A percentile compares a stretch with the other conserved stretches of the same genome.
Evolutionary conservation across 2,888 invertebrate genomes (phyloP).

Genomic region (Anoplius nigerrimus): DNA sequence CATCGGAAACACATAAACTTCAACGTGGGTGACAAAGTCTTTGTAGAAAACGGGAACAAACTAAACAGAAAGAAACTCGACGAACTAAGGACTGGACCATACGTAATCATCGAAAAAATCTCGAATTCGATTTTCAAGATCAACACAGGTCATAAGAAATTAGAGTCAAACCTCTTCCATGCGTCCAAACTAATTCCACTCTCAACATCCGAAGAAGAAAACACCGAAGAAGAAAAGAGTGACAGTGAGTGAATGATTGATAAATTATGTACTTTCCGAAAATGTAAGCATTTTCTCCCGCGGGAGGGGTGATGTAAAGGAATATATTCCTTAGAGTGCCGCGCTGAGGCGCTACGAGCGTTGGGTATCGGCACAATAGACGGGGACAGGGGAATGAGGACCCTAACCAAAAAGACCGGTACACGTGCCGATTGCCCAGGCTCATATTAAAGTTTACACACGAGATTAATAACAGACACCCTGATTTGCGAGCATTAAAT

Average conservation of each 20-base stretch:
- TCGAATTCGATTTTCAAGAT: slow-evolving; percentile 35
- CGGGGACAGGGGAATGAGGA: too few species aligned
- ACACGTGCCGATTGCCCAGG: too few species aligned
- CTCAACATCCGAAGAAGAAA: background rate
- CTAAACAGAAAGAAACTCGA: slow-evolving; percentile 45
- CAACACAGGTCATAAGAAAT: slow-evolving; percentile 37
- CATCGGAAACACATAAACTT: slow-evolving; percentile 30
- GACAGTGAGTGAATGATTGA: slow-evolving; percentile 32
- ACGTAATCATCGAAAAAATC: slow-evolving; percentile 37
- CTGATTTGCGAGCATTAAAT: too few species aligned
- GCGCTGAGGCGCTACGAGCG: too few species aligned
- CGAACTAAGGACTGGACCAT: slow-evolving; percentile 31
- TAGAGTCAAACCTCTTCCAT: slow-evolving; percentile 43
- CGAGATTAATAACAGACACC: too few species aligned
- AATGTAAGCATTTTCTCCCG: slow-evolving; percentile 28
- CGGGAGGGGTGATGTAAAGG: slow-evolving; percentile 36
- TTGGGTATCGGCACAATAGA: too few species aligned
- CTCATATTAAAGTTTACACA: too few species aligned
- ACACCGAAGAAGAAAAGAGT: slow-evolving; percentile 7
- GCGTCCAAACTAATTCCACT: slow-evolving; percentile 38
- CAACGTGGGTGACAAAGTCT: slow-evolving; percentile 43
- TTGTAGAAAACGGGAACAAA: slow-evolving; percentile 42
- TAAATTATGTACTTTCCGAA: slow-evolving; percentile 26
- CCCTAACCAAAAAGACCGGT: too few species aligned
- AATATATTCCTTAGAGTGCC: too few species aligned